Percentiles rank a stretch among this genome's conserved stretches.
Evolutionary conservation across 2,888 invertebrate species (phyloP).

Genomic region (Cabera pusaria): DNA sequence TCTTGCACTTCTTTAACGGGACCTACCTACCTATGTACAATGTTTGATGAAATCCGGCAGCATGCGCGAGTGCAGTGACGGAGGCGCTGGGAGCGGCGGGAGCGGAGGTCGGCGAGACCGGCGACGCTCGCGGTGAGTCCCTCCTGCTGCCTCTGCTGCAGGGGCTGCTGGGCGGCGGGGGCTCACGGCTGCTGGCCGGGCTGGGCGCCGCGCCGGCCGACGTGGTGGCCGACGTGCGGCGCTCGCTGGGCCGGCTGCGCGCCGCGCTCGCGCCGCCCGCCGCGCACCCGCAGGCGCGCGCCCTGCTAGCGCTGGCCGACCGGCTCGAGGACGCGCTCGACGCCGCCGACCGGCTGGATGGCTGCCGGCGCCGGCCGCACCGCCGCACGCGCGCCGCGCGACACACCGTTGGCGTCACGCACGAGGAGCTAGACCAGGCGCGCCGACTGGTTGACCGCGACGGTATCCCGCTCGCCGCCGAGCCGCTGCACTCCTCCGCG

Average conservation of each 20-base stretch:
- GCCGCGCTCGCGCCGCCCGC: constrained; percentile 86
- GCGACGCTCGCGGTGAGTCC: constrained; percentile 88
- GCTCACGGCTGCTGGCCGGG: constrained; percentile 65
- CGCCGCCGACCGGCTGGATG: constrained; percentile 65
- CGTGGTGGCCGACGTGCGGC: constrained; percentile 89
- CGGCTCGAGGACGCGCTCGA: constrained; percentile 85
- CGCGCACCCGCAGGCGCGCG: constrained; percentile 78
- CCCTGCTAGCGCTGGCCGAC: constrained; percentile 87
- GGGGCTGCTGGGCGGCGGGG: constrained; percentile 84
- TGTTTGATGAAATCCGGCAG: too few species aligned
- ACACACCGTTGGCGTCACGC: constrained; percentile 93
- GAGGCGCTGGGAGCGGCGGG: constrained; percentile 69
- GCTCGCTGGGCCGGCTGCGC: constrained; percentile 89
- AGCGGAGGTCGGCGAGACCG: constrained; percentile 47
- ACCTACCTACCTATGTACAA: too few species aligned
- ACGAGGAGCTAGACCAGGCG: constrained; percentile 91
- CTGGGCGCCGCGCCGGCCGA: constrained; percentile 82
- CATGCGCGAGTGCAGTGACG: constrained; percentile 74
- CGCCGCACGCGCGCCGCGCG: constrained; percentile 86
- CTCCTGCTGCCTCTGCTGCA: constrained; percentile 87
- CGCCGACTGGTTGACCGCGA: constrained; percentile 87
- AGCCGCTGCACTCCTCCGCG: constrained; percentile 45
- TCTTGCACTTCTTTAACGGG: too few species aligned
- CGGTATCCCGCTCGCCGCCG: constrained; percentile 47
- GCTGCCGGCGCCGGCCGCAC: constrained; percentile 68